Percentiles rank a stretch among this genome's conserved stretches.
Evolutionary conservation across 1,140 invertebrate species (phyloP).

Genomic region (Phenacoccus solenopsis): DNA sequence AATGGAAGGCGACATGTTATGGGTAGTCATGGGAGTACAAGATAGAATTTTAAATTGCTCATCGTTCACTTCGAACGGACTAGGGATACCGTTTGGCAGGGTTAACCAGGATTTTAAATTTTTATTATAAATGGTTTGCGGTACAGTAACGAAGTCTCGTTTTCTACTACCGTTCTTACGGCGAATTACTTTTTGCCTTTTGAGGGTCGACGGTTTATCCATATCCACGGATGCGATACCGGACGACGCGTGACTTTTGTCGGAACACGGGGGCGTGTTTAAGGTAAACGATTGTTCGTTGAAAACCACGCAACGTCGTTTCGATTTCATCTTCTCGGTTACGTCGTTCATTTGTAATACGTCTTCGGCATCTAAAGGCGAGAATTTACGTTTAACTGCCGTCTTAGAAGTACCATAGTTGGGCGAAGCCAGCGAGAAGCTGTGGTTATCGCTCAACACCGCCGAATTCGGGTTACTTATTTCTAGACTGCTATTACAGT

Average conservation of each 20-base stretch:
- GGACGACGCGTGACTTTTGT: background rate
- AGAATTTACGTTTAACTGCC: background rate
- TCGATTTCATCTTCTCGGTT: constrained; percentile 1
- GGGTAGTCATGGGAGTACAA: constrained; percentile 8
- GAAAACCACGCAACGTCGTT: constrained; percentile 24
- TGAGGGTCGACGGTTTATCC: constrained; percentile 35
- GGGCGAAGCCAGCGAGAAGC: background rate
- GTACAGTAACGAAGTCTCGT: constrained; percentile 18
- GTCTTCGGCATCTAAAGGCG: background rate
- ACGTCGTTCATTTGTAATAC: background rate
- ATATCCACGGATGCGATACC: constrained; percentile 28
- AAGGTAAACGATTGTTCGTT: constrained; percentile 23
- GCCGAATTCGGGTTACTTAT: constrained; percentile 6
- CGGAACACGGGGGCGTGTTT: constrained; percentile 21
- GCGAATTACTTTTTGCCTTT: constrained; percentile 36
- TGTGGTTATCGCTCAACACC: constrained; percentile 15
- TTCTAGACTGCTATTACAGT: background rate
- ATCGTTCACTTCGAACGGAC: constrained; percentile 22
- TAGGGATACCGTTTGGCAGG: constrained; percentile 29
- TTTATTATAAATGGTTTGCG: background rate
- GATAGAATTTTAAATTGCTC: background rate
- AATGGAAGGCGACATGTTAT: constrained; percentile 14
- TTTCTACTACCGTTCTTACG: constrained; percentile 31
- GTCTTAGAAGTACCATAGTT: constrained; percentile 1
- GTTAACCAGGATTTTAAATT: constrained; percentile 25